These are phyloP conservation scores for Hesperophylax magnus DNA, from an alignment of 1,140 invertebrate genomes.

Conservation along the genomic window DNA sequence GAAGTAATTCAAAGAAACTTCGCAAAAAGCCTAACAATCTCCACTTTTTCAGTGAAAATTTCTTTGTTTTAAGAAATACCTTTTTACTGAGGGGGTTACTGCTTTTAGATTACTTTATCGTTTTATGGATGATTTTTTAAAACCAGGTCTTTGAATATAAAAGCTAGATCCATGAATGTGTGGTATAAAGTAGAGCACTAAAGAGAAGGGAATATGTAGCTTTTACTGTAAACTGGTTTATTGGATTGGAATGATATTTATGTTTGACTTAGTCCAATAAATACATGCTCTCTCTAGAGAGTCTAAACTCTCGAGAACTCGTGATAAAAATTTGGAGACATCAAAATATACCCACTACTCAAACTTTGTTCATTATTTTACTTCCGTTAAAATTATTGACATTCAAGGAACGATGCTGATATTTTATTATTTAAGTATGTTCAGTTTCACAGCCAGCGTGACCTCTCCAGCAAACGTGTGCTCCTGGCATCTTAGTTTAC, in stretches of 20 bases:
- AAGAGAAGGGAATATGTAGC: neutral
- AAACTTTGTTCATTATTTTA: too few species aligned
- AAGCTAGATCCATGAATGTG: constrained; percentile 5
- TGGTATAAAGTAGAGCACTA: neutral
- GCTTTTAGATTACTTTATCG: neutral
- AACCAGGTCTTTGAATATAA: constrained; percentile 16
- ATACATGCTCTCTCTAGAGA: neutral
- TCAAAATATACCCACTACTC: neutral
- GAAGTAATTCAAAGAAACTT: neutral
- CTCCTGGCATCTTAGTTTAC: constrained; percentile 19
- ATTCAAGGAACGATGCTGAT: too few species aligned
- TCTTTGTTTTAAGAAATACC: neutral
- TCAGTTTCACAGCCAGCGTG: neutral
- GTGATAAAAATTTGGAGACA: neutral
- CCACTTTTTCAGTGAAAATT: neutral
- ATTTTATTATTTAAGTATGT: neutral
- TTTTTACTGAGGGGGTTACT: neutral
- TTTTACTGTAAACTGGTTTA: constrained; percentile 17
- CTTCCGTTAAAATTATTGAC: too few species aligned
- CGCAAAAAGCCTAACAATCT: neutral
- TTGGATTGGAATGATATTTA: neutral
- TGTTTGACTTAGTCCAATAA: neutral
- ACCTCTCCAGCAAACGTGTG: constrained; percentile 12
- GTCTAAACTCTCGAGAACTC: neutral
- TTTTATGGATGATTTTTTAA: neutral